A percentile compares a stretch with the other conserved stretches of the same genome.
phyloP scores from a whole-genome alignment of 2,888 invertebrate genomes.

The Caenorhabditis sulstoni region DNA sequence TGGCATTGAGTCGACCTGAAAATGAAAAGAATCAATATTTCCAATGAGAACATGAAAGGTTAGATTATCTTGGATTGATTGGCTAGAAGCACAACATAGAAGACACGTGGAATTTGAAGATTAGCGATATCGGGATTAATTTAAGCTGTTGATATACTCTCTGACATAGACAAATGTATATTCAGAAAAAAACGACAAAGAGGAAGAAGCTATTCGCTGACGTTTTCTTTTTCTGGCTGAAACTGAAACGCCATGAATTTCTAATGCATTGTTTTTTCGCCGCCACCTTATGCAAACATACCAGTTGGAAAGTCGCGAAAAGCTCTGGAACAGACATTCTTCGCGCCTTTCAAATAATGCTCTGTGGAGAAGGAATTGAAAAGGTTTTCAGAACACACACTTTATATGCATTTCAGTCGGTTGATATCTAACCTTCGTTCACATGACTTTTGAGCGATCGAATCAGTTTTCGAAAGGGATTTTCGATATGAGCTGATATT shows the following conservation, averaged over 20 bases:
- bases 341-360: too few species aligned
- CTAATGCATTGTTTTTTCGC: not conserved
- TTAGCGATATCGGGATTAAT: slow-evolving; percentile 54
- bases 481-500: too few species aligned
- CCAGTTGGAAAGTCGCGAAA: not conserved
- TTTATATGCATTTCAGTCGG: too few species aligned
- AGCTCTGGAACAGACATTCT: not conserved
- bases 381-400: too few species aligned
- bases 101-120: slow-evolving; percentile 45
- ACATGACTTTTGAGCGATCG: too few species aligned
- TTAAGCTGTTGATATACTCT: slow-evolving; percentile 56
- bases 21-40: not conserved
- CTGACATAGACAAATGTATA: slow-evolving; percentile 38
- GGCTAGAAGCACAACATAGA: slow-evolving; percentile 18
- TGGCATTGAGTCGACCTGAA: slow-evolving; percentile 68
- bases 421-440: too few species aligned
- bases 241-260: not conserved
- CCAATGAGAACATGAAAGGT: not conserved
- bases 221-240: too few species aligned
- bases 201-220: too few species aligned
- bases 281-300: not conserved
- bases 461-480: too few species aligned
- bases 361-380: too few species aligned
- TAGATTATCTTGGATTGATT: too few species aligned
- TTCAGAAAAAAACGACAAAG: not conserved